Base-by-base conservation (phyloP, 2,888 invertebrate genomes). In the Pharmacophagus antenor region DNA sequence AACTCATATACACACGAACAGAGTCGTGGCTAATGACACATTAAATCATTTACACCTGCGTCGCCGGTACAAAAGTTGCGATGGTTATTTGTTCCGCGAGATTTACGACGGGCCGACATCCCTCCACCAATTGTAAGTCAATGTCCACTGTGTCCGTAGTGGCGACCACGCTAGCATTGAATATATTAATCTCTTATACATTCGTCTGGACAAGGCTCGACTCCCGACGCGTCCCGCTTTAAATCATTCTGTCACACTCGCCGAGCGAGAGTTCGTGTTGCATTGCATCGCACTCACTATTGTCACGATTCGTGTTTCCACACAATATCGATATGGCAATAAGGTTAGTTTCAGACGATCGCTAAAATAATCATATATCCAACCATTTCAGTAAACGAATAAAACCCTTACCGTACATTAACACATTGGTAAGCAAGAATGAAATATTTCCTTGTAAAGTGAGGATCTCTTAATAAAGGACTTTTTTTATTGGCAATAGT, bases 151-250 rank as follows among this genome's bases (percentile, higher is more conserved):
- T n/a, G 55, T 63, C 52, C 47, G 55, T 58, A 41, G 48, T 27
- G 18, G 41, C 17, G 53, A 60, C 46, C 31, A 50, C 53, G 58
- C 42, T 37, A 53, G 47, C 56, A 48, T 61, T 52, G 63, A 56
- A 61, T 61, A 61, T 62, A 54, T 61, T 59, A 55, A 65, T 65
- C 55, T 58, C 52, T 65, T 62, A 65, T 62, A 65, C 65, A 63
- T 63, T 58, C 53, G 37, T 46, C 31, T 37, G 58, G 49, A 58
- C 56, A 42, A 52, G 55, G 58, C 60, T 44, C 56, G 52, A 62
- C 62, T 59, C 56, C 54, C 54, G 50, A 62, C 58, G 56, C 55
- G 65, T 56, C 55, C 21, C 47, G 51, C 17, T 59, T n/a, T 65
- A 63, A 63, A 65, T 65, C 65, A 63, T 59, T 31, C 63, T 63